Evolutionary conservation across 2,113 vertebrate genomes (phyloP), one percentile per base, ranked within the genome.

Genomic region (Azemiops feae): DNA sequence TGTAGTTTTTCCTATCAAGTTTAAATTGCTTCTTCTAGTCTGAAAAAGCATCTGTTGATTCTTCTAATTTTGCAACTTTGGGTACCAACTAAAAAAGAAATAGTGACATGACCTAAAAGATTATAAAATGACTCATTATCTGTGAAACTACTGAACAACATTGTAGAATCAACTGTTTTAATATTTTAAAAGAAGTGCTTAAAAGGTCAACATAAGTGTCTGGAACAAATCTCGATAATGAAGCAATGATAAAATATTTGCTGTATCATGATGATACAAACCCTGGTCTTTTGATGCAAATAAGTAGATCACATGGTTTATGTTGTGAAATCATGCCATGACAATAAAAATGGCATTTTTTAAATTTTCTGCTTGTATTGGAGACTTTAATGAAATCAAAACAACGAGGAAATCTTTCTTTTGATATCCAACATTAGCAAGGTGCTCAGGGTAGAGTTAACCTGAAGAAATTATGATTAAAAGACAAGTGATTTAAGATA

Each of bases 161-260:
- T 90, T 92, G 88, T 20, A 89, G 90, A 93, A 43, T 95, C 87
- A 81, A 92, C 52, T 64, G 10, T 95, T 69, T 92, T 91, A 93
- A 7, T 85, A 91, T n/a, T 69, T 92, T 93, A 96, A 95, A 95
- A 95, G 74, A 96, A 96, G 94, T 81, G 11, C 64, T 94, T 94
- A 89, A 23, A 54, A 8, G 54, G 8, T 86, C n/a, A 39, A 74
- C n/a, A 74, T 34, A 74, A 34, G n/a, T 74, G 69, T 69, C 30
- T 69, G 30, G 30, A 39, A 74, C n/a, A 74, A 74, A 74, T 4
- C n/a, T 74, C 2, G 0, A 74, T 81, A 39, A 81, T 20, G 69
- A 81, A 81, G 69, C 69, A 81, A 81, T 81, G 16, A 39, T 39
- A 39, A 81, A 81, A 81, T 20, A 81, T 81, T 81, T 81, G 69